Conservation (phyloP, 2,113 vertebrate genomes). For the Peromyscus polionotus region DNA sequence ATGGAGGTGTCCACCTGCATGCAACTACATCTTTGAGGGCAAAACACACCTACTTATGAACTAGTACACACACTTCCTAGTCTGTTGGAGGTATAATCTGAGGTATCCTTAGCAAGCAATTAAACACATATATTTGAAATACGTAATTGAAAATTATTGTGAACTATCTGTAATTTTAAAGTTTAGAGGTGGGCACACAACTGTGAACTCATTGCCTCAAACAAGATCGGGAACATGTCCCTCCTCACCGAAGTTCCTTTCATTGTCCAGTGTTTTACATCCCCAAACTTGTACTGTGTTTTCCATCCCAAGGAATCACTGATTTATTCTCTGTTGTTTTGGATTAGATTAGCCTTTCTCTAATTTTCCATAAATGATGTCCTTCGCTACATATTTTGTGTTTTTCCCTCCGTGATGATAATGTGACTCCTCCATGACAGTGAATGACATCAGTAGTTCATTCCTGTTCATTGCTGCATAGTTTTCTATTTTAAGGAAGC, state of each 20-base stretch:
- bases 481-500: background rate
- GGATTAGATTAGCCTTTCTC: background rate
- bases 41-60: background rate
- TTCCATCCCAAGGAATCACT: background rate
- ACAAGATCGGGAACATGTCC: background rate
- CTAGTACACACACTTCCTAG: background rate
- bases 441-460: background rate
- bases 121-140: background rate
- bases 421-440: background rate
- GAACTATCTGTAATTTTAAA: background rate
- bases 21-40: background rate
- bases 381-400: background rate
- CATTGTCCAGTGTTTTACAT: accelerated
- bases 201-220: background rate
- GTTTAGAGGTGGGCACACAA: background rate
- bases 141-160: background rate
- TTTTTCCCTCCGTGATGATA: background rate
- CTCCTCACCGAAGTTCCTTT: background rate
- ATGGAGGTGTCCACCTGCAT: background rate
- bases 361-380: conserved; percentile 23
- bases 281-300: background rate
- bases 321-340: background rate
- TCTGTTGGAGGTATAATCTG: conserved; percentile 15
- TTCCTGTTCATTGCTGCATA: conserved; percentile 26
- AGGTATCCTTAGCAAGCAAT: background rate